These are phyloP conservation scores for Pseudomyrmex cubaensis DNA, from an alignment of 1,140 invertebrate species.

Conservation along the genomic window DNA sequence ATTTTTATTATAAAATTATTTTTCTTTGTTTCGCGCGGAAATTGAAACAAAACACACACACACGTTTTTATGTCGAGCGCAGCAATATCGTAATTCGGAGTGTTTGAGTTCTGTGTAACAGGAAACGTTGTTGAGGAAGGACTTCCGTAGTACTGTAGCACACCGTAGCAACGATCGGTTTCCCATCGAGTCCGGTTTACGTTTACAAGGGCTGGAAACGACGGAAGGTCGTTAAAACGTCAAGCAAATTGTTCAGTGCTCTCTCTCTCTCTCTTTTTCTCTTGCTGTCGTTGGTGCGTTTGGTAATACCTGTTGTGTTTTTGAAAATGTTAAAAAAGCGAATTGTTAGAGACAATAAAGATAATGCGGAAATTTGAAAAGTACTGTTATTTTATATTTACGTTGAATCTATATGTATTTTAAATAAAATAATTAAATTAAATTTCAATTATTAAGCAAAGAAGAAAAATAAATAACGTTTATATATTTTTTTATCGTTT, in stretches of 20 bases:
- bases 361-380: not conserved
- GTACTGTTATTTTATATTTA: no score
- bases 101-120: conserved; percentile 46
- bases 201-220: conserved; percentile 56
- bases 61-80: conserved; percentile 27
- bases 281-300: conserved; percentile 28
- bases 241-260: conserved; percentile 57
- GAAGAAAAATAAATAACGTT: not conserved
- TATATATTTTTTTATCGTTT: conserved; percentile 22
- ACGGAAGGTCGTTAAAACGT: conserved; percentile 61
- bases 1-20: not conserved
- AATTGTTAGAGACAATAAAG: conserved; percentile 22
- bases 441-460: not conserved
- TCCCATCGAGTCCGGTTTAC: conserved; percentile 59
- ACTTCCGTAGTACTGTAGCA: conserved; percentile 51
- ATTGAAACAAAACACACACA: not conserved
- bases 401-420: no score
- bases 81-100: conserved; percentile 52
- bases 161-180: conserved; percentile 57
- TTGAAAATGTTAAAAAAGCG: conserved; percentile 44
- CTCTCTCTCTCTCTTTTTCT: conserved; percentile 10
- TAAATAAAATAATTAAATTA: conserved; percentile 29
- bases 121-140: conserved; percentile 54
- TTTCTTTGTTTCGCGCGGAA: not conserved
- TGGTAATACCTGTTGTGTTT: conserved; percentile 44